A percentile compares a stretch with the other conserved stretches of the same genome.
Conservation (phyloP, 2,888 invertebrate genomes). For the Saturnia japonica region DNA sequence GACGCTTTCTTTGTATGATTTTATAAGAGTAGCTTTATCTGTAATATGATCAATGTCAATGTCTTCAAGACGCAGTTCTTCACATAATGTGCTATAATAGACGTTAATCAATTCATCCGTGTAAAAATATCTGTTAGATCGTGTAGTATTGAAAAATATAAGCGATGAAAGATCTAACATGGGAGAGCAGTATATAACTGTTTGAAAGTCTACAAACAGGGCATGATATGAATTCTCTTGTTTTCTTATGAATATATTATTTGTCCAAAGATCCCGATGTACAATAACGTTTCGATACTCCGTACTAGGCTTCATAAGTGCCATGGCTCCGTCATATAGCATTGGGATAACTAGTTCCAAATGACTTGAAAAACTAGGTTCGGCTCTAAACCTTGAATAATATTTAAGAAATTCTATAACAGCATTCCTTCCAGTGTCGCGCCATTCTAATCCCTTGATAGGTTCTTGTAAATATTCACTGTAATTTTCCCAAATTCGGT, state of each 20-base stretch:
- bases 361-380: slow-evolving; percentile 43
- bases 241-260: slow-evolving; percentile 81
- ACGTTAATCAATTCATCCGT: slow-evolving; percentile 69
- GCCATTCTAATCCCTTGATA: slow-evolving; percentile 47
- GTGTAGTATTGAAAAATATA: slow-evolving; percentile 79
- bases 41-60: slow-evolving; percentile 48
- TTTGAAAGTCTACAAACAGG: slow-evolving; percentile 86
- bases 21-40: slow-evolving; percentile 39
- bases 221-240: slow-evolving; percentile 63
- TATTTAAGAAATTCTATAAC: slow-evolving; percentile 60
- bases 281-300: slow-evolving; percentile 76
- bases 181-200: slow-evolving; percentile 85
- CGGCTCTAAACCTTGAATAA: slow-evolving; percentile 56
- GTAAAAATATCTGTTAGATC: slow-evolving; percentile 64
- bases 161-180: slow-evolving; percentile 83
- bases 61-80: slow-evolving; percentile 59
- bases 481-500: slow-evolving; percentile 67
- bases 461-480: slow-evolving; percentile 57
- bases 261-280: slow-evolving; percentile 84
- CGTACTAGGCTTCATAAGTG: slow-evolving; percentile 63
- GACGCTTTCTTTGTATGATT: slow-evolving; percentile 57
- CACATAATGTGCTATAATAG: slow-evolving; percentile 77
- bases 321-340: slow-evolving; percentile 49
- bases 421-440: slow-evolving; percentile 62
- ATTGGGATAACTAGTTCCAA: slow-evolving; percentile 46